A percentile compares a stretch with the other conserved stretches of the same genome.
These are phyloP conservation scores for Acrobeloides nanus DNA, from an alignment of 2,888 invertebrate species.

Conservation along the genomic window DNA sequence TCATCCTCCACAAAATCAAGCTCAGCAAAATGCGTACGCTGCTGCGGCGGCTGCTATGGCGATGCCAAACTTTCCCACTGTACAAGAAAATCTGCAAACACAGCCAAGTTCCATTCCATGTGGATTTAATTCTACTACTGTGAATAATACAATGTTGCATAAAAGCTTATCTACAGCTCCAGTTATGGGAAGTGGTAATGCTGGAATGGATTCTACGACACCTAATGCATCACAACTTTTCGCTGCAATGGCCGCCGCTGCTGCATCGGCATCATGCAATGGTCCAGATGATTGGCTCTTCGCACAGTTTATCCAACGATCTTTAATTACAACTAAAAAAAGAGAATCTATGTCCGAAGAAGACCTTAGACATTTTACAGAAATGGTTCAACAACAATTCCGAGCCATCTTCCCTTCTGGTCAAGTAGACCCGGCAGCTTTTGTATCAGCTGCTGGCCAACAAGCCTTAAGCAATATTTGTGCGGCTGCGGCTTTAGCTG, in stretches of 20 bases:
- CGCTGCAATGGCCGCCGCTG: slow-evolving; percentile 8
- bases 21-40: background rate
- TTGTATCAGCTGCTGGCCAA: slow-evolving; percentile 5
- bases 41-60: background rate
- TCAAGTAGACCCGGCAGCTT: slow-evolving; percentile 8
- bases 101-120: no score
- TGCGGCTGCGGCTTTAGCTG: slow-evolving; percentile 5
- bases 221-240: slow-evolving; percentile 12
- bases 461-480: slow-evolving; percentile 9
- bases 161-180: background rate
- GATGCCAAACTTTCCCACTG: no score
- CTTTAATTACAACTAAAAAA: slow-evolving; percentile 12
- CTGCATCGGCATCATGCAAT: slow-evolving; percentile 6
- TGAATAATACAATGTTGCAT: background rate
- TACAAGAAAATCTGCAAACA: no score
- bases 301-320: slow-evolving; percentile 18
- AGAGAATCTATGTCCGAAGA: slow-evolving; percentile 13
- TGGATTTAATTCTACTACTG: background rate
- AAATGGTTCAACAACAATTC: slow-evolving; percentile 11
- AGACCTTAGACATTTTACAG: slow-evolving; percentile 11
- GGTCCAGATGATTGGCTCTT: slow-evolving; percentile 13
- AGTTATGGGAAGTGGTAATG: background rate
- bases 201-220: background rate
- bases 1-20: slow-evolving; percentile 2
- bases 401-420: slow-evolving; percentile 8